Evolutionary conservation across 2,113 vertebrate genomes (phyloP).

Genomic region (Ivindomyrus marchei): DNA sequence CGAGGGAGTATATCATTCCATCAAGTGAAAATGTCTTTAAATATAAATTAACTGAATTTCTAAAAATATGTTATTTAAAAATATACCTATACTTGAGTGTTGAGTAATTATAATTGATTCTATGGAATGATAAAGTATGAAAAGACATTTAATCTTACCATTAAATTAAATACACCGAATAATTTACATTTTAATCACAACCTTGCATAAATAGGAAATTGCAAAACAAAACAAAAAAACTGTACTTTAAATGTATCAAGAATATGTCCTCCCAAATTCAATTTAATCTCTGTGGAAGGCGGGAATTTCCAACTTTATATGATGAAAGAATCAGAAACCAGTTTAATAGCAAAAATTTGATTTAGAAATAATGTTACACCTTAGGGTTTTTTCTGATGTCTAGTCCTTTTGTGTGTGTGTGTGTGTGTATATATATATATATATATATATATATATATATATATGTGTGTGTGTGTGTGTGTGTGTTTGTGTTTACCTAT

Average conservation of each 20-base stretch:
- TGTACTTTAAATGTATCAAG: background rate
- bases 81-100: background rate
- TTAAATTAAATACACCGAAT: background rate
- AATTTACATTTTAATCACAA: background rate
- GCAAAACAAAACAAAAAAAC: background rate
- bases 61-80: background rate
- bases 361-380: background rate
- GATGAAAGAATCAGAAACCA: background rate
- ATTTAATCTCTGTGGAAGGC: background rate
- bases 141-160: background rate
- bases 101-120: background rate
- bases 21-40: background rate
- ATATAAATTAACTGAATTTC: background rate
- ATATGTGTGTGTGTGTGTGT: background rate
- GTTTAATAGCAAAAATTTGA: background rate
- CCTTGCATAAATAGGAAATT: background rate
- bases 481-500: background rate
- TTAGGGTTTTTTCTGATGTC: background rate
- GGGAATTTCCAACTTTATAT: background rate
- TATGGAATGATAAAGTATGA: background rate
- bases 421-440: accelerated
- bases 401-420: background rate
- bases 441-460: too few species aligned
- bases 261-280: background rate
- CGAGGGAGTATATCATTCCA: background rate